Base-by-base conservation (phyloP, 2,113 vertebrate species). In the Anhinga rufa region DNA sequence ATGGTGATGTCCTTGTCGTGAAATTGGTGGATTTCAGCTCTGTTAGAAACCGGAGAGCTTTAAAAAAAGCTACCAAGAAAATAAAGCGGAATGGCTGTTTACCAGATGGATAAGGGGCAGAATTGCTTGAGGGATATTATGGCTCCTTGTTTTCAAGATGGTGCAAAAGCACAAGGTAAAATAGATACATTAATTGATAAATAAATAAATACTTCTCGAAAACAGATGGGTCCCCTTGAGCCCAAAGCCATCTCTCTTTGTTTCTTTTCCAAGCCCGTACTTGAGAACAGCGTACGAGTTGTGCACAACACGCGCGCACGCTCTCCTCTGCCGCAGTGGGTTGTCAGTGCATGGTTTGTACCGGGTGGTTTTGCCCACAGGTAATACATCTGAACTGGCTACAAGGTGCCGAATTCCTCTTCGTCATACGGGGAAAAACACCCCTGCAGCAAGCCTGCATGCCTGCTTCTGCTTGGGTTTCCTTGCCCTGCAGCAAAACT, bases 131-230 rank as follows among this genome's bases (percentile, higher is more conserved):
- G 96, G 97, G 94, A 51, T 78, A 61, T 82, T 94, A 79, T 7
- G 60, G 25, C 64, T 96, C 93, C 89, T 69, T 91, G 64, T 82
- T 96, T 97, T 86, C 92, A 95, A 94, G 92, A 91, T 70, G 92
- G 94, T 64, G n/a, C 93, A 80, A 82, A 91, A 94, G 58, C 88
- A 49, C 87, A 42, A 93, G 68, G 96, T 97, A 96, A 91, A 95
- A 83, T 87, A 91, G 96, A 90, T 85, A 29, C 92, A 92, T 94
- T 97, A 97, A 97, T 97, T 97, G 96, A 97, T 97, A 96, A 95
- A 97, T 95, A 95, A 97, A 97, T 97, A 97, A 97, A 97, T 95
- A 64, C 91, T 81, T 57, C 89, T 77, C 18, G 2, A 78, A 94
- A 96, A 97, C 96, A 97, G 96, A 97, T 97, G 96, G 95, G 85